These are phyloP conservation scores for Chrysina gloriosa DNA, from an alignment of 2,888 invertebrate species.

Conservation along the genomic window DNA sequence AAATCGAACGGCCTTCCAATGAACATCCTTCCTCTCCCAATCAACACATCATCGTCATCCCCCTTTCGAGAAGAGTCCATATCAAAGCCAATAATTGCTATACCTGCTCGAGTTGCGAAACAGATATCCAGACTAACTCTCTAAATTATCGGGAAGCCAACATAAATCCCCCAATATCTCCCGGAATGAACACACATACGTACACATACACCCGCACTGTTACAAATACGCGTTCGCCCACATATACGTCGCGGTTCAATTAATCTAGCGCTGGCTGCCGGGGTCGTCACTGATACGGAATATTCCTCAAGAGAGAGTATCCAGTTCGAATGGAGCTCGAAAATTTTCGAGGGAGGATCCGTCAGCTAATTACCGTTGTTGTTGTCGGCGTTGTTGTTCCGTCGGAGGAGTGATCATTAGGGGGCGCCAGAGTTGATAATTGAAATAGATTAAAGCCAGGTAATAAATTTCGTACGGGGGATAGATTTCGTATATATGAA, in stretches of 20 bases:
- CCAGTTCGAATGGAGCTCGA: conserved; percentile 19
- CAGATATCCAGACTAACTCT: conserved; percentile 6
- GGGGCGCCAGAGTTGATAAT: conserved; percentile 26
- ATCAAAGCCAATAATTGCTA: too few species aligned
- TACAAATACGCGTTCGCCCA: too few species aligned
- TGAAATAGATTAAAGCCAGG: conserved; percentile 36
- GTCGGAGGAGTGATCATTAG: conserved; percentile 20
- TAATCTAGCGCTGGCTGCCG: conserved; percentile 11
- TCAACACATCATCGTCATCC: not conserved
- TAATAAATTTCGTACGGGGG: conserved; percentile 23
- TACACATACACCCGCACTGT: conserved; percentile 1
- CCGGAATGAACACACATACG: conserved; percentile 16
- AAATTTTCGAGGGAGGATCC: conserved; percentile 28
- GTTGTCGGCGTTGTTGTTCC: conserved; percentile 14
- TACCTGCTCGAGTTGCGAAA: not conserved
- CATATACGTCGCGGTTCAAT: conserved; percentile 11
- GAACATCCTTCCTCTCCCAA: too few species aligned
- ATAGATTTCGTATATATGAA: not conserved
- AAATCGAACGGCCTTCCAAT: too few species aligned
- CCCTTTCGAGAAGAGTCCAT: too few species aligned
- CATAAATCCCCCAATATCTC: conserved; percentile 30
- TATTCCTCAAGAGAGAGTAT: conserved; percentile 28
- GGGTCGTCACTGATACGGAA: conserved; percentile 10
- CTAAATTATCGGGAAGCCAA: conserved; percentile 23
- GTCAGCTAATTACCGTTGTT: conserved; percentile 34